A percentile compares a stretch with the other conserved stretches of the same genome.
phyloP scores from a whole-genome alignment of 2,888 invertebrate species.

The Diarsia dahlii region DNA sequence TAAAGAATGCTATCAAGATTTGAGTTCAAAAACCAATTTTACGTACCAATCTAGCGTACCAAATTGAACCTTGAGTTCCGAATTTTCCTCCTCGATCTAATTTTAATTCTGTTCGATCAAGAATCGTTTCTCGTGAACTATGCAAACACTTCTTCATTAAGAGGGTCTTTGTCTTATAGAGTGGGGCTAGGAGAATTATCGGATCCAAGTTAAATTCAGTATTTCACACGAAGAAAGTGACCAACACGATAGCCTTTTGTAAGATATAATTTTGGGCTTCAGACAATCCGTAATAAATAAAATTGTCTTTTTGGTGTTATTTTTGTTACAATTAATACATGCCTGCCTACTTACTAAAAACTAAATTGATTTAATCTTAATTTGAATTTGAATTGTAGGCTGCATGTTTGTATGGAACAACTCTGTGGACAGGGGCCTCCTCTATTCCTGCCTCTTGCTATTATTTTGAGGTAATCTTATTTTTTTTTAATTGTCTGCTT shows the following conservation, averaged over 20 bases:
- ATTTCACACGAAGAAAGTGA: neutral
- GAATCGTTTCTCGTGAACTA: constrained; percentile 53
- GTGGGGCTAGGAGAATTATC: constrained; percentile 33
- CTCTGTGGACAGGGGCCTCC: too few relatives aligned
- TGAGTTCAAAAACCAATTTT: neutral
- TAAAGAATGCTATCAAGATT: neutral
- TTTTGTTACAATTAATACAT: too few relatives aligned
- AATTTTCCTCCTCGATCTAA: constrained; percentile 40
- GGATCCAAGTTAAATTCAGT: neutral
- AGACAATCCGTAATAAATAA: neutral
- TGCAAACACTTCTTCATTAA: constrained; percentile 66
- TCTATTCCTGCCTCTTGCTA: too few relatives aligned
- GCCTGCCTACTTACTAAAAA: too few relatives aligned
- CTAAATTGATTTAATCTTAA: too few relatives aligned
- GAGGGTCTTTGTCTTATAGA: constrained; percentile 45
- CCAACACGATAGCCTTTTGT: neutral
- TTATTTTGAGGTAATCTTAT: too few relatives aligned
- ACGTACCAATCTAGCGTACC: constrained; percentile 6
- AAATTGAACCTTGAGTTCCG: constrained; percentile 7
- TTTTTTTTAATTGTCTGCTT: too few relatives aligned
- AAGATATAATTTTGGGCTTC: neutral
- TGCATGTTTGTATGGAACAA: too few relatives aligned
- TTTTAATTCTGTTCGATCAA: constrained; percentile 59
- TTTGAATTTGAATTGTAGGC: too few relatives aligned
- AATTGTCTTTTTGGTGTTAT: too few relatives aligned